A percentile compares a stretch with the other conserved stretches of the same genome.
Evolutionary conservation across 2,797 vertebrate species (phyloP).

Genomic region (Sparidentex hasta): DNA sequence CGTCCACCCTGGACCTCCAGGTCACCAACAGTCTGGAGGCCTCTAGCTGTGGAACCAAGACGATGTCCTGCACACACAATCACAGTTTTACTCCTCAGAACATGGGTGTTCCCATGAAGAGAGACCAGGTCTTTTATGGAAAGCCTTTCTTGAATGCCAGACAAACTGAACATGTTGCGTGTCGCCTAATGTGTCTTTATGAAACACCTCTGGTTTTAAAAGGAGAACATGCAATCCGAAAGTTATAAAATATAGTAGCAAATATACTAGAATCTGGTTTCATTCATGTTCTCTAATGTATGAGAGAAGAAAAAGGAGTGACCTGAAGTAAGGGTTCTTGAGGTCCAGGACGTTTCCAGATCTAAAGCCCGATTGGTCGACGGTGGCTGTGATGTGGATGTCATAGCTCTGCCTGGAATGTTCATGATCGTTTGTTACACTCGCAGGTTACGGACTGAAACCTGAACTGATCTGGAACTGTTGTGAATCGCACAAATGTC

Average conservation of each 20-base stretch:
- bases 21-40: neutral
- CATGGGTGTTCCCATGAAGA: neutral
- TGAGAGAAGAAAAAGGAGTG: neutral
- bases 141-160: neutral
- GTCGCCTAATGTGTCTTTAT: neutral
- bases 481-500: too few species aligned
- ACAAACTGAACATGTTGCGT: too few species aligned
- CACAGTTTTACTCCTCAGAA: neutral
- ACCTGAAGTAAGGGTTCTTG: slow-evolving; percentile 89
- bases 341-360: slow-evolving; percentile 88
- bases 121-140: neutral
- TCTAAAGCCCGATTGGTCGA: slow-evolving; percentile 88
- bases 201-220: neutral
- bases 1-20: too few species aligned
- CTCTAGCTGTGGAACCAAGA: slow-evolving; percentile 49
- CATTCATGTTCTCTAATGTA: neutral
- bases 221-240: neutral
- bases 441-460: neutral
- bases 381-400: slow-evolving; percentile 86
- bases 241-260: neutral
- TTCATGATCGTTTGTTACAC: neutral
- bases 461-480: neutral
- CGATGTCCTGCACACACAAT: slow-evolving; percentile 36
- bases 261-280: neutral
- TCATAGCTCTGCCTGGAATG: slow-evolving; percentile 86